Evolutionary conservation across 2,113 vertebrate genomes (phyloP).

Genomic region (Proteles cristata): DNA sequence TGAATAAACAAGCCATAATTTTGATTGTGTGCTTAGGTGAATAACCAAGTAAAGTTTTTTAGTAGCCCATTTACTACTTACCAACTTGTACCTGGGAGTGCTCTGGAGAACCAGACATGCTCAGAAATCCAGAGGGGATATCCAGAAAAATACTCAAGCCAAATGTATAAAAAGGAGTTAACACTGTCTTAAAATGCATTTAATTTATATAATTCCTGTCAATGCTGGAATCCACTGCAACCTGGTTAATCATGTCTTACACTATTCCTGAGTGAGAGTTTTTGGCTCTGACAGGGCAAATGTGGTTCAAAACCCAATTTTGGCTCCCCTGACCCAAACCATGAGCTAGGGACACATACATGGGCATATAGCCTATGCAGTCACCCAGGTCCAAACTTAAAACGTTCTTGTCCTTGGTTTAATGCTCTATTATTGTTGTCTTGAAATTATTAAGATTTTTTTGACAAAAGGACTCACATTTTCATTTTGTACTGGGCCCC

Average conservation of each 20-base stretch:
- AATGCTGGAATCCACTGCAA: too few species aligned
- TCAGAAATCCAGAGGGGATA: background rate
- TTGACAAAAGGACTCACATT: accelerated
- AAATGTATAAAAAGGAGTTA: background rate
- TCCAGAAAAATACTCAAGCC: background rate
- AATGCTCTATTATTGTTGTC: background rate
- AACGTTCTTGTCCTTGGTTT: background rate
- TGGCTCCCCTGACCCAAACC: background rate
- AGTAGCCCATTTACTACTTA: background rate
- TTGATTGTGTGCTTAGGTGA: background rate
- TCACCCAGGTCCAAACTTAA: background rate
- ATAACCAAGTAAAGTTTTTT: background rate
- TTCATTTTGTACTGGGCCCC: background rate
- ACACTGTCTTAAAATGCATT: background rate
- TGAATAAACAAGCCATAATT: background rate
- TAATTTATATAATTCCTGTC: background rate
- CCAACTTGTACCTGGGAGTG: background rate
- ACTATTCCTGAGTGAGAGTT: background rate
- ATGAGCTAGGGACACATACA: background rate
- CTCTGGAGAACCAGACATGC: background rate
- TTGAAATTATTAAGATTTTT: background rate
- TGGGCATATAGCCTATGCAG: background rate
- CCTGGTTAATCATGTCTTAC: background rate
- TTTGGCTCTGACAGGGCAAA: background rate
- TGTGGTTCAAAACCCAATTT: background rate